Evolutionary conservation across 2,797 vertebrate genomes (phyloP), one percentile per base, ranked within the genome.

Genomic region (Microctenopoma lineatum): DNA sequence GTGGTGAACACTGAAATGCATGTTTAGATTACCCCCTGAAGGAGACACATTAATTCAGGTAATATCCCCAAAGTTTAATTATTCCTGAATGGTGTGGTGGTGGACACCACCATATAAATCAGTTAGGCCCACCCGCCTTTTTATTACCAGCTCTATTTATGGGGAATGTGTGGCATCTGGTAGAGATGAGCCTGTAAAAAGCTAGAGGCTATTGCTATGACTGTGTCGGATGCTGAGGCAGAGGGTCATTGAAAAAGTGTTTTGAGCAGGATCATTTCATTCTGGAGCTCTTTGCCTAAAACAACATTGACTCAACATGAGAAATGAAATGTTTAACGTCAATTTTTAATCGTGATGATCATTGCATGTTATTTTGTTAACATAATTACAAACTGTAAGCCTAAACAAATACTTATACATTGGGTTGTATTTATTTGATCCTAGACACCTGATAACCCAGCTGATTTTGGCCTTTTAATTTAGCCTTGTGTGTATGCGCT

Each of bases 91-190:
- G 85, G 84, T 79, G 78, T 87, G 90, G 83, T 85, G 85, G 85
- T 83, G 80, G 84, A 87, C 82, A 82, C 84, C 18, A 56, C 55
- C 74, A 25, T 91, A 90, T 92, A 92, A 92, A 93, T 93, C 91
- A 93, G 86, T 84, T 86, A 89, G 84, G 80, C 85, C 89, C 83
- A 89, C 89, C 82, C 87, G 80, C 87, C 85, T 90, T 92, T 92
- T 92, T 92, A 93, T 93, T 88, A 87, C 85, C 79, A 58, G 70
- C 84, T 81, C 87, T 93, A 88, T 92, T 93, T 92, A 92, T 94
- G 89, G 91, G 90, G 76, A 89, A 87, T 89, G 85, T 88, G 84
- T 88, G 86, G 85, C 87, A 90, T 87, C 90, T 91, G 91, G 89
- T 86, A 42, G 84, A 89, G 90, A 92, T 87, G 92, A 91, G 89